Evolutionary conservation across 2,888 invertebrate species (phyloP), one percentile per base, ranked within the genome.

Genomic region (Agriopis marginaria): DNA sequence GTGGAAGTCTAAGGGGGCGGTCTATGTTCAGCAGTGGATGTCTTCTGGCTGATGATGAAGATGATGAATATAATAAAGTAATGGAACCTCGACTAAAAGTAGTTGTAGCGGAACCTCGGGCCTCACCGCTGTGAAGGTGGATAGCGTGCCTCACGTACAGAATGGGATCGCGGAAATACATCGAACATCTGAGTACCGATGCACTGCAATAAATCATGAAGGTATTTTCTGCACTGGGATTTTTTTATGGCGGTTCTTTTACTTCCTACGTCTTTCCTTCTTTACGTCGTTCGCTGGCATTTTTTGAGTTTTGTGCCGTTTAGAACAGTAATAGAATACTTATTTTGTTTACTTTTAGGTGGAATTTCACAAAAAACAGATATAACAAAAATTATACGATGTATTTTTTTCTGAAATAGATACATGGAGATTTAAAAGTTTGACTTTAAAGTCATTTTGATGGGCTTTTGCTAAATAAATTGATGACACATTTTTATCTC

Each of bases 81-180:
- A n/a, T 53, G 3, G 44, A 47, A 44, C 53, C 17, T 10, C 6
- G 9, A 7, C 69, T 72, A 72, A 47, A 14, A 63, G n/a, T 23
- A 40, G 45, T 47, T 66, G 63, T 63, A 56, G 54, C 51, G 62
- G 62, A 70, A 70, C 78, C 45, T 42, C 59, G 77, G 73, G 73
- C 76, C 70, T 76, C 70, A 74, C 78, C 75, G 78, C 72, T 73
- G 78, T 71, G 75, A 77, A 79, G 80, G 82, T 84, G 81, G 83
- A 82, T 85, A 82, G 82, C 82, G 81, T 82, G 81, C 80, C 81
- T 79, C 78, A 72, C 68, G 66, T 76, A 78, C 75, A 71, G 73
- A 80, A 80, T 74, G 76, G 75, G 47, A 66, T 70, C 49, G 70
- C 62, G 58, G 49, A 70, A 66, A 70, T 70, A 70, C 77, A 78